Base-by-base conservation (phyloP, 2,797 vertebrate genomes). In the Crypturellus tataupa region DNA sequence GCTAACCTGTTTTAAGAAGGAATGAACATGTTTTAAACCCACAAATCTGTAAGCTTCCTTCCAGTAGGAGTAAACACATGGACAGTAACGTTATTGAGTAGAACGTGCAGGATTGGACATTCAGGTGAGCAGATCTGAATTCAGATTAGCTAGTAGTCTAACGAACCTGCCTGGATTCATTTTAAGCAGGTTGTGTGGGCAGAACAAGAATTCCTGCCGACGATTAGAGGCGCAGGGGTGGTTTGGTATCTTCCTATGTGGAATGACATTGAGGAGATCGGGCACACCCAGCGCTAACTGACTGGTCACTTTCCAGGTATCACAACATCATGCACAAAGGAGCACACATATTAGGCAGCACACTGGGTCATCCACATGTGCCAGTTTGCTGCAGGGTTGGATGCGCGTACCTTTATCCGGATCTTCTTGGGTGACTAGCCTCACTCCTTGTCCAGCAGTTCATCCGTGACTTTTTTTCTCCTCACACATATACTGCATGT, bases 71-170 rank as follows among this genome's bases (percentile, higher is more conserved):
- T 37, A 92, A 69, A 76, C 79, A 62, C 0, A 0, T 1, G 1
- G 47, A 15, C 46, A 73, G 35, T 0, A 63, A 7, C 10, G 40
- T 10, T 85, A 55, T n/a, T 51, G 46, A 81, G 44, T 17, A 85
- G 56, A 62, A 60, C 31, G 33, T 47, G 46, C 8, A 79, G 67
- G 63, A 88, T 16, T 7, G 47, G 73, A 51, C 87, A 65, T 27
- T 79, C 33, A n/a, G 20, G 67, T 82, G n/a, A 70, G 24, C 21
- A 88, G 60, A 91, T 84, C 40, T 89, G 24, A 56, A n/a, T 53
- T 42, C 42, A 67, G 73, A 86, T 92, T 63, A 90, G 64, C 56
- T 83, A 59, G 47, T 51, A 37, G 56, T 40, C 85, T 82, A 65
- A 77, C 44, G 73, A 35, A 83, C 14, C 84, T 51, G 7, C 33